phyloP scores from a whole-genome alignment of 2,797 vertebrate genomes.

The Coregonus sp. region DNA sequence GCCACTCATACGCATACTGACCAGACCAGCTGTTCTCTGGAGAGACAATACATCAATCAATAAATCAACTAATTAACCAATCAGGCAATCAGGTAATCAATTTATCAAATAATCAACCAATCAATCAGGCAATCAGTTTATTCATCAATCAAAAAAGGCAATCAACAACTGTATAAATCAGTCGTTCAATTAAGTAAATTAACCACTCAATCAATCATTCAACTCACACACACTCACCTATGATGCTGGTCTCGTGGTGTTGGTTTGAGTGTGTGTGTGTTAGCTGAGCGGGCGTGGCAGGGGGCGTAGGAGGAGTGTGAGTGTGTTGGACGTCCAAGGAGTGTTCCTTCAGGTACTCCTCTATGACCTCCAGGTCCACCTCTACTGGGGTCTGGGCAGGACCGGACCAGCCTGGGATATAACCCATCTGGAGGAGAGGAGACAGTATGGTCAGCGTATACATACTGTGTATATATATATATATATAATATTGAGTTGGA shows the following conservation, averaged over 20 bases:
- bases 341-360: constrained; percentile 82
- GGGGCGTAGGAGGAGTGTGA: constrained; percentile 41
- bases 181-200: background rate
- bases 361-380: constrained; percentile 80
- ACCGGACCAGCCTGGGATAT: constrained; percentile 45
- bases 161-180: too few species aligned
- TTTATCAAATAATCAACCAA: too few species aligned
- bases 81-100: too few species aligned
- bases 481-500: too few species aligned
- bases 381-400: constrained; percentile 58
- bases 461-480: background rate
- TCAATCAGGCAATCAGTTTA: too few species aligned
- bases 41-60: constrained; percentile 1
- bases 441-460: background rate
- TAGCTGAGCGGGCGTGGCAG: constrained; percentile 41
- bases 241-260: constrained; percentile 54
- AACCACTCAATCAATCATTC: background rate
- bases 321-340: constrained; percentile 68
- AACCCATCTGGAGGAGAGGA: constrained; percentile 1
- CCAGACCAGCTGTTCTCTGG: constrained; percentile 76
- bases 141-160: too few species aligned
- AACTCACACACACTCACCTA: constrained; percentile 51
- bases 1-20: constrained; percentile 73
- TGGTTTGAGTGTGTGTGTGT: constrained; percentile 33
- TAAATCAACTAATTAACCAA: too few species aligned